phyloP scores from a whole-genome alignment of 2,113 vertebrate species.

The Neogale vison region DNA sequence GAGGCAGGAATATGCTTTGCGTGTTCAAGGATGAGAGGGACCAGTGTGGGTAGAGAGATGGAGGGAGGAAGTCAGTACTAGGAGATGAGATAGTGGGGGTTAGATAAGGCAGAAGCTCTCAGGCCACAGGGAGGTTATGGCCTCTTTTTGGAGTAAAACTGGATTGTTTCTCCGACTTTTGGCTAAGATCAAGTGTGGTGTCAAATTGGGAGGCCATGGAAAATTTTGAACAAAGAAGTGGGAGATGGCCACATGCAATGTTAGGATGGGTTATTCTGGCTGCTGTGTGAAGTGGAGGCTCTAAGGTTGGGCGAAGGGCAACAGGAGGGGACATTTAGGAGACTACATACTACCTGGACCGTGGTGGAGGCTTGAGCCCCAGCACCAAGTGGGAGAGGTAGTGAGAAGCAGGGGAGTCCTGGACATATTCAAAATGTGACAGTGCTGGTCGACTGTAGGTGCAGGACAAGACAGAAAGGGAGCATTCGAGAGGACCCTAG shows the following conservation, averaged over 20 bases:
- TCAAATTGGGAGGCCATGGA: not conserved
- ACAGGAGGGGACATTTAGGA: not conserved
- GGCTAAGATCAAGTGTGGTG: too few species aligned
- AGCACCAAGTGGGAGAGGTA: accelerated
- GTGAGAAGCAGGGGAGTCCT: not conserved
- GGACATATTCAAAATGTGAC: not conserved
- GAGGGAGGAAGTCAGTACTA: not conserved
- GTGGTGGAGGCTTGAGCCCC: not conserved
- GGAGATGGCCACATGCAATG: not conserved
- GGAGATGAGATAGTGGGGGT: not conserved
- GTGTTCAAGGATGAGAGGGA: not conserved
- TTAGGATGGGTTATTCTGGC: not conserved
- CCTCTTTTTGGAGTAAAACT: not conserved
- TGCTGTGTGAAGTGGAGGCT: not conserved
- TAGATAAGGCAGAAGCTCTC: not conserved
- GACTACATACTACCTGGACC: accelerated
- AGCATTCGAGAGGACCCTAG: not conserved
- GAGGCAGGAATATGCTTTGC: not conserved
- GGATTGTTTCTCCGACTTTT: too few species aligned
- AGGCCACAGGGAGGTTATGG: not conserved
- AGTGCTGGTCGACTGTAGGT: not conserved
- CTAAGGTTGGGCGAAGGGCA: not conserved
- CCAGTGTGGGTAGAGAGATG: not conserved
- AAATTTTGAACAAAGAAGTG: not conserved
- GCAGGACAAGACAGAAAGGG: not conserved